These are phyloP conservation scores for human (Homo sapiens) DNA, from an alignment of 2,113 vertebrate species.

Conservation along the genomic window DNA sequence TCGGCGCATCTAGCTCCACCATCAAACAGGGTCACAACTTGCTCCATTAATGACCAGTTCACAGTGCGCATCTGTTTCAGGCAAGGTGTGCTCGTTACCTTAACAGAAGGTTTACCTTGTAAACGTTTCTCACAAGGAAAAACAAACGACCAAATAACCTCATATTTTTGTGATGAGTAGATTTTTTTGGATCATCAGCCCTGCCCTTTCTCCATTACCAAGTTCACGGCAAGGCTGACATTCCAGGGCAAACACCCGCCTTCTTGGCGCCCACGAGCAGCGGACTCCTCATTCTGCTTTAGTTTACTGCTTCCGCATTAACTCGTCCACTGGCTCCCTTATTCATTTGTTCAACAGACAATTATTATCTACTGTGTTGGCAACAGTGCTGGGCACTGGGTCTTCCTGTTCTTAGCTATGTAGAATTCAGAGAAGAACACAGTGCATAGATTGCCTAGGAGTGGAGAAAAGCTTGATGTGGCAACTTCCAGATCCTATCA, in stretches of 20 bases:
- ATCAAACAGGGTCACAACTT: neutral
- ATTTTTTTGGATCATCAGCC: neutral
- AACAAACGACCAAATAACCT: neutral
- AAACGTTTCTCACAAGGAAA: neutral
- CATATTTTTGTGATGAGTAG: neutral
- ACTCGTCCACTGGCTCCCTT: neutral
- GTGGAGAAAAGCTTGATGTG: neutral
- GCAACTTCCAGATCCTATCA: neutral
- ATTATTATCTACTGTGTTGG: neutral
- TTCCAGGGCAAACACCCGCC: neutral
- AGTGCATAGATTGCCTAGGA: neutral
- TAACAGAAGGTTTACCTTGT: neutral
- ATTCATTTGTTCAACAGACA: neutral
- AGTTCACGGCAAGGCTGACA: neutral
- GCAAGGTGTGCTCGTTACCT: neutral
- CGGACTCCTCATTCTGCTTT: neutral
- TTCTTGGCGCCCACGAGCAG: neutral
- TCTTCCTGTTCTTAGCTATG: too few species aligned
- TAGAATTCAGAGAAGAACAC: neutral
- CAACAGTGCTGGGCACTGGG: neutral
- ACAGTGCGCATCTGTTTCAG: neutral
- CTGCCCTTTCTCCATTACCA: neutral
- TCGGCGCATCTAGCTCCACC: neutral
- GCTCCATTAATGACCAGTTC: neutral
- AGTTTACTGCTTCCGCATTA: neutral